phyloP scores from a whole-genome alignment of 2,113 vertebrate genomes.

The Myrmophylax atrothorax region DNA sequence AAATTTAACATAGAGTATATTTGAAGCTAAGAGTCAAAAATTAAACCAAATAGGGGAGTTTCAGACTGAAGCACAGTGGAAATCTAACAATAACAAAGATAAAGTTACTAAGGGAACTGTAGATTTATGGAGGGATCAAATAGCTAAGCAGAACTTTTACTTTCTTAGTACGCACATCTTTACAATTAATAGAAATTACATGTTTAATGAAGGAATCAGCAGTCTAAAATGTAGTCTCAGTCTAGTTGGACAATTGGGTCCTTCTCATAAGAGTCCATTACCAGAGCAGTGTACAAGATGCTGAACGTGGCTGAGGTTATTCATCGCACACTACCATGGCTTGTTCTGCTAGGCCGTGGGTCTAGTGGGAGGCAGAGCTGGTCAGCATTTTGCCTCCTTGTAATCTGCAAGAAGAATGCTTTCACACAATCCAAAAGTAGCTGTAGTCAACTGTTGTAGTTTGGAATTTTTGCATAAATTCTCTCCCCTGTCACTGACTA shows the following conservation, averaged over 20 bases:
- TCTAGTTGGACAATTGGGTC: background rate
- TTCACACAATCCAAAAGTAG: background rate
- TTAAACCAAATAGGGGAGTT: background rate
- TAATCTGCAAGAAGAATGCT: background rate
- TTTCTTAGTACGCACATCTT: background rate
- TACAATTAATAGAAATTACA: background rate
- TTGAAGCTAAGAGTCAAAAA: background rate
- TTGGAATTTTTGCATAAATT: too few species aligned
- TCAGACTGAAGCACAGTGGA: background rate
- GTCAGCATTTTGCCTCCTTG: background rate
- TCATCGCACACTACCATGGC: background rate
- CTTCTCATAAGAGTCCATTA: background rate
- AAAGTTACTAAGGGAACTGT: background rate
- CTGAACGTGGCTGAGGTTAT: background rate
- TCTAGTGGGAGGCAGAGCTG: background rate
- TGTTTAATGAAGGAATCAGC: background rate
- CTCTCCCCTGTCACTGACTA: too few species aligned
- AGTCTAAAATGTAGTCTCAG: background rate
- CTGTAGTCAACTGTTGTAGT: too few species aligned
- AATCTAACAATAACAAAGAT: background rate
- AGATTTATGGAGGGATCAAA: background rate
- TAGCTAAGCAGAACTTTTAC: background rate
- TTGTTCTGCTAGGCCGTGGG: background rate
- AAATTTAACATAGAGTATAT: background rate
- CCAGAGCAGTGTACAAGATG: background rate